Evolutionary conservation across 2,888 invertebrate genomes (phyloP).

Genomic region (Ceraclea dissimilis): DNA sequence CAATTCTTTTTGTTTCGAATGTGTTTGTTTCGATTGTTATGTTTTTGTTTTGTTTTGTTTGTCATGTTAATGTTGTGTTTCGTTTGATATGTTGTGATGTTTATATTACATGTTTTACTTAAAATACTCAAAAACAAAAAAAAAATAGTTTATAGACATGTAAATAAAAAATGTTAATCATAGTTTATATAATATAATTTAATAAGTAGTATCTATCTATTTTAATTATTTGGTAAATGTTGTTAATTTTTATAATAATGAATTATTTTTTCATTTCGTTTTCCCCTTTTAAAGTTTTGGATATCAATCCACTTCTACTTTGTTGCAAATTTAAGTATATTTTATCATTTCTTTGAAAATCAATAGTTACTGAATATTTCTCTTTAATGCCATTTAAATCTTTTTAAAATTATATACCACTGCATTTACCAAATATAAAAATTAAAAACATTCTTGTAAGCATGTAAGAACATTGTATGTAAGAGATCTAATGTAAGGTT

Average conservation of each 20-base stretch:
- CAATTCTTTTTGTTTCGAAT: not conserved
- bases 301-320: not conserved
- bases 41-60: not conserved
- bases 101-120: no score
- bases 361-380: no score
- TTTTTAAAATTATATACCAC: no score
- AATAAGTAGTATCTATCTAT: not conserved
- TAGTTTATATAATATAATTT: not conserved
- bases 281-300: not conserved
- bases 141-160: no score
- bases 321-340: not conserved
- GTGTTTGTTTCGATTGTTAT: not conserved
- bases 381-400: no score
- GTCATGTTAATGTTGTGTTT: not conserved
- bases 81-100: no score
- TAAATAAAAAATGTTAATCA: not conserved
- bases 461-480: slow-evolving; percentile 1
- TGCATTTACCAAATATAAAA: not conserved
- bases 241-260: not conserved
- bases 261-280: not conserved
- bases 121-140: no score
- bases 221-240: not conserved
- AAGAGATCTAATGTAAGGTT: not conserved
- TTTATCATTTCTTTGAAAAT: no score
- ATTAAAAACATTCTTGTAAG: slow-evolving; percentile 1